Base-by-base conservation (phyloP, 2,797 vertebrate species). In the Dendrocincla fuliginosa region DNA sequence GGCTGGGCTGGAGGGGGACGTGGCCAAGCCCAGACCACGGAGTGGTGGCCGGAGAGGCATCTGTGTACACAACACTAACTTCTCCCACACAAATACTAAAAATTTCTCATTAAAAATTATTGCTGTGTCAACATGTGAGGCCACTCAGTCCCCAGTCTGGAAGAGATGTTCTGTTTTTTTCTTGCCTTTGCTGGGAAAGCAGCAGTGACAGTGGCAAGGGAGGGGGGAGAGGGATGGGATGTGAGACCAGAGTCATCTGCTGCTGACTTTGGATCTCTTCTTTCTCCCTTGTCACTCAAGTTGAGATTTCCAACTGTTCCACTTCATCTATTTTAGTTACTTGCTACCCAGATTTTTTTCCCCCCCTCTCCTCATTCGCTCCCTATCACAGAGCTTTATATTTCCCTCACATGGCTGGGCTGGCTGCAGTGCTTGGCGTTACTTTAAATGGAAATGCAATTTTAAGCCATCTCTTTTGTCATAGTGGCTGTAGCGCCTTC, bases 51-150 rank as follows among this genome's bases (percentile, higher is more conserved):
- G 46, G 89, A 96, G 96, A 97, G 97, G 98, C 98, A 98, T 99
- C 98, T 99, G 98, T 99, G 98, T 98, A 98, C 98, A 98, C 98
- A 98, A 98, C 83, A 70, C 98, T 97, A 96, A 98, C 97, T 97
- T 98, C 98, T 98, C 98, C 98, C 98, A 98, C 98, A 98, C 97
- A 98, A 98, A 98, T 98, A 98, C 97, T 98, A 98, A 98, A 98
- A 98, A 98, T 97, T 98, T 98, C 97, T 98, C 97, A 98, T 98
- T 98, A 98, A 98, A 98, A 98, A 98, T 98, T 98, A 98, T 98
- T 98, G 97, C 97, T 98, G 97, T 98, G 98, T 98, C 98, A 98
- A 98, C 98, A 98, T 98, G 97, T 96, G 97, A 95, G 97, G 96
- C 97, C 81, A 17, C 95, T 92, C 91, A 84, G 97, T 92, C 95